Base-by-base conservation (phyloP, 2,888 invertebrate species). In the Teinopalpus imperialis region DNA sequence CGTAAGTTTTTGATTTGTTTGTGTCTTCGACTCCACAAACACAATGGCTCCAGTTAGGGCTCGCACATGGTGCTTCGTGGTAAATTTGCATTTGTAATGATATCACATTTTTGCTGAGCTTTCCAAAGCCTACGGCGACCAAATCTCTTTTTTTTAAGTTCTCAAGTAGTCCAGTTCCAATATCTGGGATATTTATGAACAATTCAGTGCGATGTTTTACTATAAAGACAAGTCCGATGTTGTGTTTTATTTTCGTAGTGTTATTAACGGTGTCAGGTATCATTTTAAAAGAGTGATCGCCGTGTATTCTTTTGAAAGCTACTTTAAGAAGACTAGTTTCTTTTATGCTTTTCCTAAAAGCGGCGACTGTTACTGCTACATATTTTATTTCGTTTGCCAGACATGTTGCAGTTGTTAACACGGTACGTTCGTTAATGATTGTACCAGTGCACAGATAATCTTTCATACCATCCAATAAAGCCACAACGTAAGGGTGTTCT, bases 41-140 rank as follows among this genome's bases (percentile, higher is more conserved):
- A 50, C 77, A 80, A 49, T 82, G 79, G 51, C 74, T 74, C 81
- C 81, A 82, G 49, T 69, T 74, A 0, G 80, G 74, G 51, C 78
- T 76, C 10, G 54, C 49, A 52, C 85, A 85, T 0, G 76, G 63
- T 1, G 59, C 59, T 47, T 78, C 74, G 14, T 59, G 54, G 49
- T 76, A 85, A 1, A 30, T 41, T 50, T 76, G 74, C 31, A 59
- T 51, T 49, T 80, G 80, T 42, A 83, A 52, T 7, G 57, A 64
- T 7, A 66, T 40, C 10, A 49, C 51, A 5, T 59, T 42, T 1
- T 55, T 43, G 13, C 34, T 48, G 4, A 71, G 37, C 40, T 52
- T 51, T 2, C 81, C 82, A 43, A 58, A 81, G 2, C 85, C 83
- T 18, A 81, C 47, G 3, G 59, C 69, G 7, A 46, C 43, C 0